Percentiles rank a stretch among this genome's conserved stretches.
These are phyloP conservation scores for Cetonia aurata DNA, from an alignment of 2,888 invertebrate genomes.

Conservation along the genomic window DNA sequence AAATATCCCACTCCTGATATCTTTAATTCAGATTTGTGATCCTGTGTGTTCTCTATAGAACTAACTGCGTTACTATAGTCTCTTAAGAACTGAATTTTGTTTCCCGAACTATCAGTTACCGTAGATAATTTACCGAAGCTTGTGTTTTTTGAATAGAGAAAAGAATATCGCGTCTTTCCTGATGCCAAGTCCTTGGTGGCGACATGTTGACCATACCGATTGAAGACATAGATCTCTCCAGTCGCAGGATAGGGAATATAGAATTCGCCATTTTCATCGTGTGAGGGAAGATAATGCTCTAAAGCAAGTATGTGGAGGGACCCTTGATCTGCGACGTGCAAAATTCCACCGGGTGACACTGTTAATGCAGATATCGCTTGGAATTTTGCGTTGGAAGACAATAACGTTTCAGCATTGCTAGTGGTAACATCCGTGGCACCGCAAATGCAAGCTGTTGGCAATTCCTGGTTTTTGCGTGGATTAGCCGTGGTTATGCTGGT, in stretches of 20 bases:
- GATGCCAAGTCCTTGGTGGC: conserved; percentile 95
- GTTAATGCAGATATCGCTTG: conserved; percentile 74
- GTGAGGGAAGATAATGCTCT: conserved; percentile 88
- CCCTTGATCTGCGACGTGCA: conserved; percentile 96
- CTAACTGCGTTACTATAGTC: conserved; percentile 94
- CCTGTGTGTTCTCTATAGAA: conserved; percentile 94
- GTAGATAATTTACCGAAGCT: conserved; percentile 94
- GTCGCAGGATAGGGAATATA: conserved; percentile 94
- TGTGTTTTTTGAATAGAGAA: conserved; percentile 96
- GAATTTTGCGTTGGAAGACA: conserved; percentile 92
- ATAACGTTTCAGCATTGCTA: conserved; percentile 84
- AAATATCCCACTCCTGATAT: conserved; percentile 94
- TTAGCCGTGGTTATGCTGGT: conserved; percentile 69
- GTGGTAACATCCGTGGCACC: conserved; percentile 71
- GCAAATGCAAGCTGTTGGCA: conserved; percentile 62
- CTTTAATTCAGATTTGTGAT: conserved; percentile 91
- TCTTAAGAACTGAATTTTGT: conserved; percentile 90
- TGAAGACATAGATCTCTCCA: conserved; percentile 94
- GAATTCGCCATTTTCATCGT: conserved; percentile 91
- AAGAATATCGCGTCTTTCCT: conserved; percentile 94
- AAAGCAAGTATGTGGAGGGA: conserved; percentile 86
- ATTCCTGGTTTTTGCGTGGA: conserved; percentile 65
- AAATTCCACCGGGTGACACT: conserved; percentile 94
- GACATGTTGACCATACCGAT: conserved; percentile 95
- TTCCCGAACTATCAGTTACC: conserved; percentile 94